A percentile compares a stretch with the other conserved stretches of the same genome.
Conservation (phyloP, 2,113 vertebrate genomes). For the Phodopus roborovskii region DNA sequence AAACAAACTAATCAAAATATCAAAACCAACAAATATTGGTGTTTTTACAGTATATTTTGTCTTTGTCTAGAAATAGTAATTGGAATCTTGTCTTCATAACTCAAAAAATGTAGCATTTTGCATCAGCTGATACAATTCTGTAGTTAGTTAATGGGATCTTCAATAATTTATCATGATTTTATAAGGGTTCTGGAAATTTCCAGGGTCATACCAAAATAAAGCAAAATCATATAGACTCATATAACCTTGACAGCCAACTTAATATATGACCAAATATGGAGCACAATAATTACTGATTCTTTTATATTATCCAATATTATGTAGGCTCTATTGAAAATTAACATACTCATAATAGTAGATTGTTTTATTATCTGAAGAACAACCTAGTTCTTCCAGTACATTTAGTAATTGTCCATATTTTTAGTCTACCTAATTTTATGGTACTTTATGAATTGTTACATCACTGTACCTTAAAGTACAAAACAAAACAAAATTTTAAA, state of each 20-base stretch:
- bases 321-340: not conserved
- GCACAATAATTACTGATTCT: not conserved
- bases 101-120: constrained; percentile 21
- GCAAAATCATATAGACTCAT: not conserved
- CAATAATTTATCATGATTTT: constrained; percentile 34
- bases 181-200: not conserved
- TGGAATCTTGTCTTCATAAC: not conserved
- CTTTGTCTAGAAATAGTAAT: not conserved
- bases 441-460: constrained; percentile 28
- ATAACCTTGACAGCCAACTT: not conserved
- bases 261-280: not conserved
- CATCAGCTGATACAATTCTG: not conserved
- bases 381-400: not conserved
- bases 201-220: not conserved
- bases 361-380: not conserved
- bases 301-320: not conserved
- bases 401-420: not conserved
- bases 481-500: too few relatives aligned
- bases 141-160: constrained; percentile 34
- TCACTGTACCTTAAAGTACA: not conserved
- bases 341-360: not conserved
- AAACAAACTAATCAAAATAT: constrained; percentile 1
- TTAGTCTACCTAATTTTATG: not conserved
- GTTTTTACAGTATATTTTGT: not conserved
- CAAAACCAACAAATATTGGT: not conserved